Conservation (phyloP, 2,113 vertebrate genomes). For the Heterocephalus glaber region DNA sequence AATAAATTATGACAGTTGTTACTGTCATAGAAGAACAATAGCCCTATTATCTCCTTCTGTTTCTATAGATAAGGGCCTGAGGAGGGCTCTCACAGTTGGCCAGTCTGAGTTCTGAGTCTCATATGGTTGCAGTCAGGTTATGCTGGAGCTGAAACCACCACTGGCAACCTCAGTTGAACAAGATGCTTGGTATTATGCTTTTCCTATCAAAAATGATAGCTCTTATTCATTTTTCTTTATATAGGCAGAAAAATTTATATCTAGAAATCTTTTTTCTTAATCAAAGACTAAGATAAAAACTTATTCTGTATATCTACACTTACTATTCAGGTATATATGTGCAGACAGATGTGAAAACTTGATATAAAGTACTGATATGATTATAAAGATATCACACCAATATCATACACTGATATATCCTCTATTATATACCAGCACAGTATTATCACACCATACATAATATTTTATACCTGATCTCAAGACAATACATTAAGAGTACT, state of each 20-base stretch:
- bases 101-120: not conserved
- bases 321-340: no score
- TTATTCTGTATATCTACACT: no score
- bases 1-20: not conserved
- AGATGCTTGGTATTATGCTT: not conserved
- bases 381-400: no score
- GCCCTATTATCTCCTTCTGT: not conserved
- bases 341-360: no score
- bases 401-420: no score
- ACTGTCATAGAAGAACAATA: not conserved
- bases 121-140: not conserved
- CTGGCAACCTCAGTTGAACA: not conserved
- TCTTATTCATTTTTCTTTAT: not conserved
- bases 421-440: no score
- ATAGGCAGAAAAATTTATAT: not conserved
- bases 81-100: not conserved
- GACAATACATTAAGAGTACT: no score
- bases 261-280: no score
- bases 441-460: no score
- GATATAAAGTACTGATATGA: no score
- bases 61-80: not conserved
- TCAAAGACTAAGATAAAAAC: no score
- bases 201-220: not conserved
- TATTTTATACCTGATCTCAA: no score
- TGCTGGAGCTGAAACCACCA: not conserved